Conservation (phyloP, 2,797 vertebrate genomes). For the Falco naumanni region DNA sequence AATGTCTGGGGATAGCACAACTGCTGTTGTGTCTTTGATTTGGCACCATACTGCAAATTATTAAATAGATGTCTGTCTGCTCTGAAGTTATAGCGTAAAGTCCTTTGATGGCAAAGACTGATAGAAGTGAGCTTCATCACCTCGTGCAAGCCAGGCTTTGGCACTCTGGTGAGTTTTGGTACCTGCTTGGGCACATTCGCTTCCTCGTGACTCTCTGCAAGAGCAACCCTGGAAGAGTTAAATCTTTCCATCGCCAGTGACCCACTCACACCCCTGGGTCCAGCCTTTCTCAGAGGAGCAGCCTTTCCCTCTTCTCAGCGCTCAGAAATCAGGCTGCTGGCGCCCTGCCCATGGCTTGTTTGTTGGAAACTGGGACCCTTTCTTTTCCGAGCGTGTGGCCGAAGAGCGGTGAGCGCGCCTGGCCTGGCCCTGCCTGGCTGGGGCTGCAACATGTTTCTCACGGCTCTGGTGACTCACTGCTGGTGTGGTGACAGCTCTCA, state of each 20-base stretch:
- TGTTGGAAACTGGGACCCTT: conserved; percentile 34
- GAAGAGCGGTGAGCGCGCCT: not conserved
- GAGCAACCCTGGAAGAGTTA: not conserved
- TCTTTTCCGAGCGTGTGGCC: not conserved
- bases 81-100: not conserved
- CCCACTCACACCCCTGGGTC: not conserved
- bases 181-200: fast-evolving
- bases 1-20: not conserved
- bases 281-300: conserved; percentile 9
- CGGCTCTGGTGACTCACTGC: not conserved
- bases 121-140: not conserved
- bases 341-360: conserved; percentile 1
- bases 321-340: conserved; percentile 47
- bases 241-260: not conserved
- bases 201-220: fast-evolving
- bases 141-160: not conserved
- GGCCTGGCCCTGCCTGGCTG: not conserved
- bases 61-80: not conserved
- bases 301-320: not conserved
- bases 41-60: not conserved
- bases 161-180: not conserved
- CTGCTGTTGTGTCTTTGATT: not conserved
- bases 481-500: not conserved
- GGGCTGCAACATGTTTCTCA: conserved; percentile 23
- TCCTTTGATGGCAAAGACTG: not conserved